These are phyloP conservation scores for Nebria salina DNA, from an alignment of 2,888 invertebrate species.

Conservation along the genomic window DNA sequence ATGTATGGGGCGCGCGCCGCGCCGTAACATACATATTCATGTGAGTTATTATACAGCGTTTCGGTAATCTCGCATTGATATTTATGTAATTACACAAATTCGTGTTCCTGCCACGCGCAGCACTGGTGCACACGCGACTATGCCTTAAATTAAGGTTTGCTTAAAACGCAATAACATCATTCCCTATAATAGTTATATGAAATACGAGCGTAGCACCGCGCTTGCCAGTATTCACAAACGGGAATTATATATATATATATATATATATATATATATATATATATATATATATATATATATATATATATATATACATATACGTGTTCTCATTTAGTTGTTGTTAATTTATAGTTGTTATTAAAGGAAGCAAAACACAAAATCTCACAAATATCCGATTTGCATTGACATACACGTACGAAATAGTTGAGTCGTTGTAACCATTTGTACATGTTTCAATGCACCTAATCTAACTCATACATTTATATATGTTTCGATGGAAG, in stretches of 20 bases:
- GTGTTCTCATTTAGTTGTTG: background rate
- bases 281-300: background rate
- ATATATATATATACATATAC: background rate
- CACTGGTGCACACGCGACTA: background rate
- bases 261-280: background rate
- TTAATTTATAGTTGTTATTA: background rate
- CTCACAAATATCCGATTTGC: background rate
- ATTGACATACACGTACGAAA: background rate
- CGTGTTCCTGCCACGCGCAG: conserved; percentile 27
- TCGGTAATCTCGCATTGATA: conserved; percentile 37
- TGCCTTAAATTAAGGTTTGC: conserved; percentile 1
- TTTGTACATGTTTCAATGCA: conserved; percentile 45
- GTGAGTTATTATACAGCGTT: conserved; percentile 6
- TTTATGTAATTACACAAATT: conserved; percentile 43
- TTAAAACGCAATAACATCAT: conserved; percentile 1
- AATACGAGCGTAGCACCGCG: background rate
- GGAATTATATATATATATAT: background rate
- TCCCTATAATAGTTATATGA: background rate
- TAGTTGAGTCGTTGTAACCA: conserved; percentile 47
- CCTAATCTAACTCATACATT: background rate
- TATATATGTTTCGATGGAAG: background rate
- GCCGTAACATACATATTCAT: background rate
- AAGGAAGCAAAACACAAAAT: background rate
- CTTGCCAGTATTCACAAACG: background rate
- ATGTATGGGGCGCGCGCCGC: background rate